These are phyloP conservation scores for Lutraria lutraria DNA, from an alignment of 2,888 invertebrate species.

Conservation along the genomic window DNA sequence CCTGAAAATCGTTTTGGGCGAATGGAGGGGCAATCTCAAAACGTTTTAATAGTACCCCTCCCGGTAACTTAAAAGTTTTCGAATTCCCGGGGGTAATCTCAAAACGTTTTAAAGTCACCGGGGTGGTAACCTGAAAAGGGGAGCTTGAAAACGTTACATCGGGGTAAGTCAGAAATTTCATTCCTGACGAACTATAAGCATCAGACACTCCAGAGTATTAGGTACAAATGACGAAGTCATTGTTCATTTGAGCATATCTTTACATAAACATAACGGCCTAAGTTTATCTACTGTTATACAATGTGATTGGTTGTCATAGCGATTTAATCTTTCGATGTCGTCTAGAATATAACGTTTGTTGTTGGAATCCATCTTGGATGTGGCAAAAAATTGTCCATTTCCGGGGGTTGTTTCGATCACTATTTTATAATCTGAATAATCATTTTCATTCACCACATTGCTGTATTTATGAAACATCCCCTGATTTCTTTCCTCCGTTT, in stretches of 20 bases:
- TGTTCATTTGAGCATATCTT: conserved; percentile 10
- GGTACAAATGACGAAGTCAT: too few relatives aligned
- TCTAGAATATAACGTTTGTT: conserved; percentile 39
- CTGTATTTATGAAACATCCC: conserved; percentile 30
- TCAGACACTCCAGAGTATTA: too few relatives aligned
- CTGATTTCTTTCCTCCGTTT: conserved; percentile 6
- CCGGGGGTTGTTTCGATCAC: conserved; percentile 64
- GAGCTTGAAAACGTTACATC: too few relatives aligned
- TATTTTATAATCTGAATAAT: conserved; percentile 42
- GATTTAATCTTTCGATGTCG: conserved; percentile 58
- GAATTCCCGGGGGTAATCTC: too few relatives aligned
- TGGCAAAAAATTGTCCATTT: conserved; percentile 65
- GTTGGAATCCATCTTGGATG: conserved; percentile 38
- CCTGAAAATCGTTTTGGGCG: too few relatives aligned
- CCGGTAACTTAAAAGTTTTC: too few relatives aligned
- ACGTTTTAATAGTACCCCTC: too few relatives aligned
- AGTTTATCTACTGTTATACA: conserved; percentile 56
- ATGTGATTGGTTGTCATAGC: conserved; percentile 67
- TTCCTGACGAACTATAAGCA: too few relatives aligned
- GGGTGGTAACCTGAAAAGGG: too few relatives aligned
- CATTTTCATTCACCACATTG: neutral
- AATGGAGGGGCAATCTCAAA: too few relatives aligned
- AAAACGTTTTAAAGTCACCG: too few relatives aligned
- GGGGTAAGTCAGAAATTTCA: too few relatives aligned
- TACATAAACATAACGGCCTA: conserved; percentile 66